These are phyloP conservation scores for Calliphora vicina DNA, from an alignment of 1,140 invertebrate genomes.

Conservation along the genomic window DNA sequence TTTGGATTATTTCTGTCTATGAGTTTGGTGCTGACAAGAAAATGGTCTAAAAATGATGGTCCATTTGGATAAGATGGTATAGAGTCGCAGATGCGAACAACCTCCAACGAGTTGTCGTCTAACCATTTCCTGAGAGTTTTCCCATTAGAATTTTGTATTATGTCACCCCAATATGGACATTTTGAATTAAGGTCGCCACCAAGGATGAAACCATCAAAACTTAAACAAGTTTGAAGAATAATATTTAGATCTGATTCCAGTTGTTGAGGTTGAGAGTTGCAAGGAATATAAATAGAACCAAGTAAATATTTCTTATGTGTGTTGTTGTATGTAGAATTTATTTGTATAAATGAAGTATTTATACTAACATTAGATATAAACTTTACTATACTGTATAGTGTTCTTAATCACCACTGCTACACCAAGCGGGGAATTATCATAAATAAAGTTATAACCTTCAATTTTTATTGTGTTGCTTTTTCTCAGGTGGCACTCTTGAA, in stretches of 20 bases:
- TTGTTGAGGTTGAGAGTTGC: not conserved
- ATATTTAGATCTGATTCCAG: not conserved
- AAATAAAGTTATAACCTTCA: not conserved
- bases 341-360: not conserved
- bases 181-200: constrained; percentile 12
- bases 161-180: constrained; percentile 4
- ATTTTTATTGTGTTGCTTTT: not conserved
- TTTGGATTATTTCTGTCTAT: not conserved
- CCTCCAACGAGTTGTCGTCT: not conserved
- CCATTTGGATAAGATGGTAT: constrained; percentile 18
- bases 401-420: not conserved
- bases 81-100: not conserved
- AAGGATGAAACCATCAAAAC: not conserved
- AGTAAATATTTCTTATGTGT: not conserved
- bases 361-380: not conserved
- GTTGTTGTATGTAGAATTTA: not conserved
- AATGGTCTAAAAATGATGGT: not conserved
- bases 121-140: not conserved
- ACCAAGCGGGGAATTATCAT: not conserved
- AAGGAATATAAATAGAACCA: not conserved
- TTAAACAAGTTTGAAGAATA: not conserved
- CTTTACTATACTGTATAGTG: not conserved
- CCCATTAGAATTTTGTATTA: not conserved
- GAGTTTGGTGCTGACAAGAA: not conserved
- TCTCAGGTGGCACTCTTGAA: not conserved